phyloP scores from a whole-genome alignment of 2,113 vertebrate genomes.

The Pogonocichla stellata region DNA sequence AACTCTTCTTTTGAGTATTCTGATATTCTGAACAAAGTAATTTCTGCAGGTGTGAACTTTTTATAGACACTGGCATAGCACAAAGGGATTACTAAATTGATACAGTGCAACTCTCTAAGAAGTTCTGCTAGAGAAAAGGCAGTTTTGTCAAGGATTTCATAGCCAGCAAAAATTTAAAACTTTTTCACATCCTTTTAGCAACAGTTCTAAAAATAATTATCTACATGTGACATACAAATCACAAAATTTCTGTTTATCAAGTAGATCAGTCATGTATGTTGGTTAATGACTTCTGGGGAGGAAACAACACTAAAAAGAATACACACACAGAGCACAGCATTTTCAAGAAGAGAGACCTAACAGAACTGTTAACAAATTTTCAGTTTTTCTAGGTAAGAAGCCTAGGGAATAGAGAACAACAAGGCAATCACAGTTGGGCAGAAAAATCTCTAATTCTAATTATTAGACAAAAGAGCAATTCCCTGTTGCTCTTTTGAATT shows the following conservation, averaged over 20 bases:
- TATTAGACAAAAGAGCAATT: background rate
- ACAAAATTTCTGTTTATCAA: background rate
- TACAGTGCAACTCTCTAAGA: background rate
- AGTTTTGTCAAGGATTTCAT: background rate
- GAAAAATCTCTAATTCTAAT: background rate
- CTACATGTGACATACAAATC: background rate
- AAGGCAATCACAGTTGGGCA: background rate
- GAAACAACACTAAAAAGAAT: background rate
- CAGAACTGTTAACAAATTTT: background rate
- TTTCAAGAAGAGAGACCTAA: background rate
- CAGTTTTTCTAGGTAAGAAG: background rate
- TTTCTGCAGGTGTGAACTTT: background rate
- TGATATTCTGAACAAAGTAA: background rate
- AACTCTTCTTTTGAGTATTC: background rate
- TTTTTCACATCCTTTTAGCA: background rate
- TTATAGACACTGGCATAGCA: accelerated
- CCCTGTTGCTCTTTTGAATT: background rate
- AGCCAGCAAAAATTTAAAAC: background rate
- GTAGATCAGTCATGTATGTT: background rate
- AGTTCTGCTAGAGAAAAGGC: background rate
- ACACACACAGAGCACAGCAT: background rate
- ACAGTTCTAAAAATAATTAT: background rate
- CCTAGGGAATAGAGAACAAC: background rate
- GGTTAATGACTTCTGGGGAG: background rate
- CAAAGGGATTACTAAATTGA: background rate